Base-by-base conservation (phyloP, 2,113 vertebrate genomes). In the Sminthopsis crassicaudata region DNA sequence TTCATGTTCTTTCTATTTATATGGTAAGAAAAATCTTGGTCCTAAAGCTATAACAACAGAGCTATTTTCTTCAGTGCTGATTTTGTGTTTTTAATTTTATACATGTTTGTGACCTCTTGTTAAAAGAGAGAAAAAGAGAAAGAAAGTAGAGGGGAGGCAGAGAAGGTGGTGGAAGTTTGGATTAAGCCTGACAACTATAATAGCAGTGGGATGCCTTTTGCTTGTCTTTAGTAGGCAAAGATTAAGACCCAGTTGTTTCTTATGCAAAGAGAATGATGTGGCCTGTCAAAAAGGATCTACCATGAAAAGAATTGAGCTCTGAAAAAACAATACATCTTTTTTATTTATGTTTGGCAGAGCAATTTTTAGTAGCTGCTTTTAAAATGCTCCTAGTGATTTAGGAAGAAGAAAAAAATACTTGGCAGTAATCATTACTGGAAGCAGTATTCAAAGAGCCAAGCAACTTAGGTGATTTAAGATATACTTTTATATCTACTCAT, bases 361-460 rank as follows among this genome's bases (percentile, higher is more conserved):
- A 84, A 23, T n/a, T 76, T 95, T 91, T 92, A 95, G 67, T 57
- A 50, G 22, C 8, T 50, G 19, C 11, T 94, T 94, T 30, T 26
- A 92, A 95, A 91, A 93, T 89, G 90, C 14, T 92, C 36, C 26
- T 23, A 53, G 46, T 90, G 53, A 93, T 90, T 93, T 95, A 96
- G 53, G 93, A 91, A 91, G 11, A 94, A 22, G 76, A 53, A 84
- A 84, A 94, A 96, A 89, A 19, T 92, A 94, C 42, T 95, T 92
- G 30, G 7, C 46, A 94, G 50, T 89, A 89, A 89, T 46, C 54
- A 94, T 92, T 95, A 92, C 89, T 53, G 92, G 60, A 92, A 92
- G 6, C 30, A 84, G 0, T 53, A 50, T 90, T 52, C 91, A 94
- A 95, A 42, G 6, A 92, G 90, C 30, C 30, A 52, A 48, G 50